phyloP scores from a whole-genome alignment of 1,140 invertebrate genomes.

The Nephotettix cincticeps region DNA sequence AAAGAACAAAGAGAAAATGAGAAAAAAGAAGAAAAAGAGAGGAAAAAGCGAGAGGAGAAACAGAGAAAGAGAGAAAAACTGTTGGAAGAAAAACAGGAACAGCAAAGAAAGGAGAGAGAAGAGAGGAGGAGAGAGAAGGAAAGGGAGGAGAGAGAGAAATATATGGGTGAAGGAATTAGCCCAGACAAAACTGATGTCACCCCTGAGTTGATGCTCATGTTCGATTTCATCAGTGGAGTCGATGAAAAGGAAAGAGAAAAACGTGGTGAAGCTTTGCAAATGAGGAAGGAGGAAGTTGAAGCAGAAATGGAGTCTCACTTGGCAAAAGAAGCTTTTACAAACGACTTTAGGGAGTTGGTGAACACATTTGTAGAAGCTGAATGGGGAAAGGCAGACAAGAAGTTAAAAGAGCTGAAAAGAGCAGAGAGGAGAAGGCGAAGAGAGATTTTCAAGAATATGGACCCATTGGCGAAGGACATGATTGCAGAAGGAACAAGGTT shows the following conservation, averaged over 20 bases:
- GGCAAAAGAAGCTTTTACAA: neutral
- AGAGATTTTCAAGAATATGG: slow-evolving; percentile 8
- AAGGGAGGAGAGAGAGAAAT: neutral
- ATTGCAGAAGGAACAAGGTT: neutral
- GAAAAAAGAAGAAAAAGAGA: neutral
- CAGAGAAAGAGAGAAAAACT: neutral
- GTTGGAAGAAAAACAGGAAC: neutral
- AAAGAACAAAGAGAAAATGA: neutral
- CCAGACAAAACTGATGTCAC: neutral
- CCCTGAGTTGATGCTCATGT: neutral
- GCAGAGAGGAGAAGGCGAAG: neutral
- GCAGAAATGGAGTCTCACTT: neutral
- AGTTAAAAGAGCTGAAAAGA: neutral
- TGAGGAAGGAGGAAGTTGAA: neutral
- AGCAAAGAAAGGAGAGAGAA: neutral
- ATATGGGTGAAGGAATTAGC: neutral
- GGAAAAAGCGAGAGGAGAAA: neutral
- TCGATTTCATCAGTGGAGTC: neutral
- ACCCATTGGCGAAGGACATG: neutral
- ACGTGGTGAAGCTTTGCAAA: neutral
- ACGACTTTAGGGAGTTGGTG: neutral
- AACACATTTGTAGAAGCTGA: neutral
- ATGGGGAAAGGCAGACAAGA: neutral
- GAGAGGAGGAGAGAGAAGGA: neutral
- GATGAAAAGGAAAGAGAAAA: neutral